Conservation (phyloP, 2,113 vertebrate genomes). For the Centropus bengalensis region DNA sequence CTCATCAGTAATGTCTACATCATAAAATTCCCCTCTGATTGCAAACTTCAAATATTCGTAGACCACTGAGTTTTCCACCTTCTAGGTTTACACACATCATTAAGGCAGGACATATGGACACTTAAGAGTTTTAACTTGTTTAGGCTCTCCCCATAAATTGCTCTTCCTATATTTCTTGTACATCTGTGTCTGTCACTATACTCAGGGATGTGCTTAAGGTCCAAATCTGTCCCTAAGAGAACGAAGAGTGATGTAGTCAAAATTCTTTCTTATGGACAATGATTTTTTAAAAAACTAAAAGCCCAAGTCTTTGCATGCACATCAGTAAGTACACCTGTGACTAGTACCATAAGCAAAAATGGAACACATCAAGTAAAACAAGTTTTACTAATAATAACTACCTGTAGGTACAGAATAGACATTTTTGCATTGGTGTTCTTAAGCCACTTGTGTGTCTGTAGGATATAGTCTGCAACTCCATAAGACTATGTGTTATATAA, state of each 20-base stretch:
- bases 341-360: background rate
- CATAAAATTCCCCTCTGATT: background rate
- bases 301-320: background rate
- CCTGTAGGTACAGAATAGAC: background rate
- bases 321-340: background rate
- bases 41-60: slow-evolving; percentile 7
- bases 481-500: background rate
- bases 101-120: background rate
- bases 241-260: background rate
- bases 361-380: background rate
- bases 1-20: background rate
- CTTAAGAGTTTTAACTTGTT: background rate
- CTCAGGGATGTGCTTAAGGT: background rate
- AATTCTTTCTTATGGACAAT: background rate
- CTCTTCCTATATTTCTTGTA: background rate
- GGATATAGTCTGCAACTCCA: background rate
- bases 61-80: background rate
- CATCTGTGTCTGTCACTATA: background rate
- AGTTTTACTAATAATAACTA: background rate
- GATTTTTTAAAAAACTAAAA: background rate
- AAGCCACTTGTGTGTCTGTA: background rate
- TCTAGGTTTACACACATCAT: background rate
- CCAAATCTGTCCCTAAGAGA: background rate
- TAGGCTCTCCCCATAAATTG: background rate
- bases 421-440: background rate